Evolutionary conservation across 2,797 vertebrate species (phyloP), one percentile per base, ranked within the genome.

Genomic region (Schizothorax lantsangensis): DNA sequence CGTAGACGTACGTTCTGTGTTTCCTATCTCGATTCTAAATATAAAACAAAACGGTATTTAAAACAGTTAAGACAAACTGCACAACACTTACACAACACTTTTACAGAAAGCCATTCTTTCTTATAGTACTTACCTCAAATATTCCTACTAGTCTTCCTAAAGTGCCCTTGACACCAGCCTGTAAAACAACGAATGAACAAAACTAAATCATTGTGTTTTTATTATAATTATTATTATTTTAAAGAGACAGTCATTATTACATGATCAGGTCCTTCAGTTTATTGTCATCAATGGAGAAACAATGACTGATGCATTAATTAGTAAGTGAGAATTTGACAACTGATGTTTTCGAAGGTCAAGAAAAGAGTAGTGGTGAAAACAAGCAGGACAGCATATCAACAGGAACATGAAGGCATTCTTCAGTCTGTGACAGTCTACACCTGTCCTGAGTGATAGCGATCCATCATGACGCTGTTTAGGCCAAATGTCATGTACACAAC

Each of bases 161-260:
- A 49, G 96, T 98, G 93, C 98, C 98, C 96, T 98, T 99, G 89
- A 99, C 98, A 90, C 98, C 98, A 91, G 98, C 98, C 98, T 99
- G 91, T 75, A 81, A 89, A 82, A 87, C 2, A 72, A 83, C 88
- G 9, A 81, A 88, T 64, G 54, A 57, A 40, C 21, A 1, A 59
- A 69, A 38, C 11, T 12, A 30, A 47, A 47, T 9, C 45, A 17
- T 26, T 75, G 10, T 0, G 0, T 12, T 26, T 47, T 26, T 11
- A 14, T 26, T 57, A n/a, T 3, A 23, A 15, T 26, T 64, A 14
- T 30, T 64, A 2, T 52, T 59, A 59, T 77, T 74, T 19, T 74
- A 33, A 79, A 79, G 21, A n/a, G 21, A 30, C 17, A 66, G 40
- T 26, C 26, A 45, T 66, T 26, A 11, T 30, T 52, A 23, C 36